Evolutionary conservation across 2,888 invertebrate species (phyloP), one percentile per base, ranked within the genome.

Genomic region (Bursaphelenchus okinawaensis): DNA sequence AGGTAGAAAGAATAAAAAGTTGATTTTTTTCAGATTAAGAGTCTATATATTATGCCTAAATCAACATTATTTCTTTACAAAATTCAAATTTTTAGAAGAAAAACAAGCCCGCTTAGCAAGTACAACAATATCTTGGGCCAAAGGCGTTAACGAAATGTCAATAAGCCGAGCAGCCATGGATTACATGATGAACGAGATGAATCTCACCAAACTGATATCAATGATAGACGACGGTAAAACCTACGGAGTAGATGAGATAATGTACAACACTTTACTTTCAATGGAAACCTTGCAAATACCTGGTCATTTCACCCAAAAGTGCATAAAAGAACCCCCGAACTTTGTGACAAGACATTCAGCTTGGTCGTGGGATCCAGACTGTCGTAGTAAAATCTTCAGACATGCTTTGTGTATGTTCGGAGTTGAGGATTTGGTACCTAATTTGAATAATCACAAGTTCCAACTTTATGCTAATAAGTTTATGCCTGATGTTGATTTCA

Each of bases 381-480:
- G 40, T n/a, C 40, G n/a, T 4, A 26, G 24, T 4, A 19, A 19
- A 16, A 12, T n/a, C 19, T 63, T 63, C 23, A 63, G 62, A 16
- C 62, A 62, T 28, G 20, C 27, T 1, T 63, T 62, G 23, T 62
- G 62, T 54, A 65, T 62, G 2, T 62, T 62, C 20, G 62, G 62
- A 4, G 62, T 62, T 19, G 62, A 63, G 28, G 62, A 62, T 28
- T 22, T 62, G 27, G 22, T 28, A 4, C 12, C 12, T 19, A 54
- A 54, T 19, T 59, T 59, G 24, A n/a, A 22, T 16, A 55, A 62
- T 16, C 23, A 63, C 9, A 16, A 52, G 2, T 7, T 16, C 20
- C 54, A 54, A 12, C n/a, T 54, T 8, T 54, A 16, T n/a, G 54
- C 23, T 12, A 54, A 54, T n/a, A 54, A 54, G 20, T 20, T 54